phyloP scores from a whole-genome alignment of 2,888 invertebrate species.

The Muscina levida region DNA sequence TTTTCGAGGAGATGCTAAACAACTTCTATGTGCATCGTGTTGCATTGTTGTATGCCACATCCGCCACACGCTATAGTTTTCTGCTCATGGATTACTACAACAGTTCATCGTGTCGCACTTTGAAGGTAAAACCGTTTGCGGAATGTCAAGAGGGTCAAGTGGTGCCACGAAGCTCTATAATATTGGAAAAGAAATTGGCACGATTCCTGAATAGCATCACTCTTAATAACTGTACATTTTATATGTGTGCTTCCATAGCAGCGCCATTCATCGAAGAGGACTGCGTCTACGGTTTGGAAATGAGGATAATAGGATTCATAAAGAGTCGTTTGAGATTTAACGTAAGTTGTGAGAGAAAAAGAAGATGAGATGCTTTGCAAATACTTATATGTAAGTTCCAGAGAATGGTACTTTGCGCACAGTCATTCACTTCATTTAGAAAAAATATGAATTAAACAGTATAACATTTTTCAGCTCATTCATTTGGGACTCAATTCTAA shows the following conservation, averaged over 20 bases:
- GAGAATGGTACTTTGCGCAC: no score
- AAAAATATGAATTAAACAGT: no score
- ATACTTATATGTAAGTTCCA: no score
- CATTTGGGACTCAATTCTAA: no score
- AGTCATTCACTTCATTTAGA: no score
- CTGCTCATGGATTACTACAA: constrained; percentile 76
- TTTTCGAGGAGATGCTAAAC: constrained; percentile 73
- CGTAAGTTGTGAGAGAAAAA: constrained; percentile 71
- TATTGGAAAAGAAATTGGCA: constrained; percentile 66
- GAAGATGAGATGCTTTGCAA: no score
- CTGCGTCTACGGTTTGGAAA: constrained; percentile 79
- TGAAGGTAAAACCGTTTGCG: constrained; percentile 72
- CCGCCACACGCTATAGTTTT: constrained; percentile 73
- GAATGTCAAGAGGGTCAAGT: constrained; percentile 70
- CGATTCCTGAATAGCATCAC: constrained; percentile 70
- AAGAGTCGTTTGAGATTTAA: constrained; percentile 76
- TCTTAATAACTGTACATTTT: constrained; percentile 80
- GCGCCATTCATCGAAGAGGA: constrained; percentile 81
- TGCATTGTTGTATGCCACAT: constrained; percentile 74
- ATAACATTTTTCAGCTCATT: no score
- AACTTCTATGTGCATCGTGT: constrained; percentile 75
- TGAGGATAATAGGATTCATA: constrained; percentile 80
- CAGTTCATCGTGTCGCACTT: constrained; percentile 71
- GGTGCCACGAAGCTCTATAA: constrained; percentile 58
- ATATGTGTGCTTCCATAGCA: constrained; percentile 80